Evolutionary conservation across 2,113 vertebrate species (phyloP).

Genomic region (Dromas ardeola): DNA sequence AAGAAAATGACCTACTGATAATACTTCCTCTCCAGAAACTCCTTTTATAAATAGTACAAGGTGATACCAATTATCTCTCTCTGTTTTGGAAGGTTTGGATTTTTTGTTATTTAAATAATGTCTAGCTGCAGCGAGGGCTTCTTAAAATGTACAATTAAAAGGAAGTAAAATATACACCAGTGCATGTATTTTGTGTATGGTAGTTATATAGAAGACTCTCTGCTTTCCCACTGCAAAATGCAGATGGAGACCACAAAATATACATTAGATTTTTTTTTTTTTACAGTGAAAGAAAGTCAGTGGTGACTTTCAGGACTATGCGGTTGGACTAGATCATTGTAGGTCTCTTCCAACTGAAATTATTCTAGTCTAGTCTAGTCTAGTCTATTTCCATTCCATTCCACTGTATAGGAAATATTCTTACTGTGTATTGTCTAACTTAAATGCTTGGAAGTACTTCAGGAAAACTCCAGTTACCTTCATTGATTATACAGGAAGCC

Average conservation of each 20-base stretch:
- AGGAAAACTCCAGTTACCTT: neutral
- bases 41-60: neutral
- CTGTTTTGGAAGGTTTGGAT: neutral
- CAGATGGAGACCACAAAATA: slow-evolving; percentile 4
- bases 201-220: neutral
- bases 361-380: neutral
- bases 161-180: neutral
- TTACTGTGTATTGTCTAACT: neutral
- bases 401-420: neutral
- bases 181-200: neutral
- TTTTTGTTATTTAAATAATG: neutral
- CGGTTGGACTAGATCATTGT: neutral
- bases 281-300: neutral
- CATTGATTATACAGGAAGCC: neutral
- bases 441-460: neutral
- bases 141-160: neutral
- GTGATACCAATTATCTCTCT: neutral
- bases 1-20: neutral
- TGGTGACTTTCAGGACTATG: neutral
- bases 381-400: neutral
- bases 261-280: neutral
- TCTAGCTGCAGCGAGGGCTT: neutral
- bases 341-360: neutral
- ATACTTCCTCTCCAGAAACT: neutral
- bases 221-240: slow-evolving; percentile 12